A percentile compares a stretch with the other conserved stretches of the same genome.
Conservation (phyloP, 2,113 vertebrate species). For the Opisthocomus hoazin region DNA sequence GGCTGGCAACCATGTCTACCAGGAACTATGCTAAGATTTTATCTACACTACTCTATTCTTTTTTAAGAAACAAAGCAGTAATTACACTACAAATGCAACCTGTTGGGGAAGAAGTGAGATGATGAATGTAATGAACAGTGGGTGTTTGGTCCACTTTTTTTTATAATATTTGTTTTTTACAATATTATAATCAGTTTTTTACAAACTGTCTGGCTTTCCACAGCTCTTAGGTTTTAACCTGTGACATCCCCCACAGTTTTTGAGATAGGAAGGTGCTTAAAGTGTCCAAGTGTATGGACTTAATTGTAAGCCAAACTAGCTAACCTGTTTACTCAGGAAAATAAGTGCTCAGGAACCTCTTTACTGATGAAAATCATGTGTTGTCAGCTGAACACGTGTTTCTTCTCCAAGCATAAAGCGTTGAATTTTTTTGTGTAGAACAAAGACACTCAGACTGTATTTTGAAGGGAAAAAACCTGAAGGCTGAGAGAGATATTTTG, state of each 20-base stretch:
- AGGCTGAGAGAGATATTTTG: background rate
- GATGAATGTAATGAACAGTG: background rate
- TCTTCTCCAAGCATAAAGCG: background rate
- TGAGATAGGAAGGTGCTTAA: background rate
- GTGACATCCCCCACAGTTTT: background rate
- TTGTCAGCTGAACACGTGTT: background rate
- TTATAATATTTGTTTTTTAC: no score
- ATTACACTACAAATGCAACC: background rate
- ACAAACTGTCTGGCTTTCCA: background rate
- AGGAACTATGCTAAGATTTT: background rate
- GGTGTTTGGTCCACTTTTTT: background rate
- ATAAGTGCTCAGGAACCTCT: background rate
- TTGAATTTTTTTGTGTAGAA: background rate
- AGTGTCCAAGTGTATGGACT: background rate
- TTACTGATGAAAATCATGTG: background rate
- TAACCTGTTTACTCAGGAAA: background rate
- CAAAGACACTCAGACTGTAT: background rate
- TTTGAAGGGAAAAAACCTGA: background rate
- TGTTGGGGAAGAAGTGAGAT: background rate
- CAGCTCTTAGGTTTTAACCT: background rate
- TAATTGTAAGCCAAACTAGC: background rate
- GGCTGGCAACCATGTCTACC: background rate
- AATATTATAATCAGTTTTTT: no score
- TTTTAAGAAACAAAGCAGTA: no score
- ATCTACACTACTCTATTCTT: background rate